Conservation (phyloP, 1,140 invertebrate species). For the Anthonomus grandis region DNA sequence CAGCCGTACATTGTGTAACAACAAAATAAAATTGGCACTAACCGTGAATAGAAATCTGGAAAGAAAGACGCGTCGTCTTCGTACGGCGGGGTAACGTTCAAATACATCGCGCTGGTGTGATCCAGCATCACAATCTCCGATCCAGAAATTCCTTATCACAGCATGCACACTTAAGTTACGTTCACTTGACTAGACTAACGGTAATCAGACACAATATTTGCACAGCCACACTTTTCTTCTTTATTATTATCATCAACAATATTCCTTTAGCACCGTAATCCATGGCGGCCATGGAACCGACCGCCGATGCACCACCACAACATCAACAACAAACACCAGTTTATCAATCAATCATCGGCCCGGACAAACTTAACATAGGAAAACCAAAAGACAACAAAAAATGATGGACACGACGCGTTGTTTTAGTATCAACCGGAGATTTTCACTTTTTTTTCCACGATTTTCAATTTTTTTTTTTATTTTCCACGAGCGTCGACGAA, state of each 20-base stretch:
- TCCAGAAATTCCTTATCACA: conserved; percentile 26
- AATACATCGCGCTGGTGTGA: conserved; percentile 46
- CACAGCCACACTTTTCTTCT: conserved; percentile 15
- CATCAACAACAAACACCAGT: no score
- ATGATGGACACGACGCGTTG: not conserved
- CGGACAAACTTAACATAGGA: not conserved
- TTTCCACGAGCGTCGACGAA: conserved; percentile 14
- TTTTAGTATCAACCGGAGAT: conserved; percentile 12
- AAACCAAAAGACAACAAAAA: not conserved
- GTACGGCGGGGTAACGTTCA: conserved; percentile 41
- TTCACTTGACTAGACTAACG: not conserved
- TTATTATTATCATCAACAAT: conserved; percentile 1
- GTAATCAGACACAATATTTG: no score
- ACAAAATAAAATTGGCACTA: conserved; percentile 19
- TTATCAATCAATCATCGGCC: no score
- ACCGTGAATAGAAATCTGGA: conserved; percentile 45
- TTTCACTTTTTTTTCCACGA: conserved; percentile 9
- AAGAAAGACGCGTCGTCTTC: conserved; percentile 43
- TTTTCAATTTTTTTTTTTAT: no score
- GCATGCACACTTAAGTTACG: conserved; percentile 11
- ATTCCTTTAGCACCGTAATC: not conserved
- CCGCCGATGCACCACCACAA: conserved; percentile 8
- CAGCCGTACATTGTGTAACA: no score
- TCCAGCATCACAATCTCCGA: conserved; percentile 44
- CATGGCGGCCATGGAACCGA: not conserved